phyloP scores from a whole-genome alignment of 2,888 invertebrate species.

The Xylota sylvarum region DNA sequence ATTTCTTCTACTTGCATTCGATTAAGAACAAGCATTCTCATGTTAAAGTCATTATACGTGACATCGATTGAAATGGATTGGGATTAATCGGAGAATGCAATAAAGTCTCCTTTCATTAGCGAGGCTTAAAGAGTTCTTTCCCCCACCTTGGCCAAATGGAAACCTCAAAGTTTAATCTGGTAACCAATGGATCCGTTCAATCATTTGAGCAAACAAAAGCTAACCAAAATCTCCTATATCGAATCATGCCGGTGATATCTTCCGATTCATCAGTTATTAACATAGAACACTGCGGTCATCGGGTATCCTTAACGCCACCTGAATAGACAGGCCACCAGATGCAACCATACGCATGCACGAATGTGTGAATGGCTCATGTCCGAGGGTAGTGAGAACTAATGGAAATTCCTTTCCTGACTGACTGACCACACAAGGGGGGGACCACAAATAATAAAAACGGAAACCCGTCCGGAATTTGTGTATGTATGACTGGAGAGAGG shows the following conservation, averaged over 20 bases:
- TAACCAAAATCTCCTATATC: constrained; percentile 41
- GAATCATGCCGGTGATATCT: constrained; percentile 53
- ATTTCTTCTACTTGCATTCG: not conserved
- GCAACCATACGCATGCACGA: constrained; percentile 41
- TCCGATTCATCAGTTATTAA: constrained; percentile 69
- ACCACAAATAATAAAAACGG: constrained; percentile 65
- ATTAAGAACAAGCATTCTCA: not conserved
- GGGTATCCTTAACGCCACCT: constrained; percentile 48
- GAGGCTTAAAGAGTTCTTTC: not conserved
- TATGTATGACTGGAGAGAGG: not conserved
- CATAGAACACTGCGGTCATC: constrained; percentile 51
- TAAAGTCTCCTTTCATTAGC: not conserved
- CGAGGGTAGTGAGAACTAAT: constrained; percentile 39
- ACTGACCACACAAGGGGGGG: constrained; percentile 29
- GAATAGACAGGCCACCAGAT: constrained; percentile 27
- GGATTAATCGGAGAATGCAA: not conserved
- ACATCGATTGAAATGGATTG: not conserved
- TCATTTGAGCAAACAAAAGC: constrained; percentile 47
- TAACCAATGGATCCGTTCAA: constrained; percentile 15
- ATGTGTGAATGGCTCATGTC: constrained; percentile 44
- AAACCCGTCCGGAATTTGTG: constrained; percentile 30
- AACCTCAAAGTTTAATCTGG: constrained; percentile 3
- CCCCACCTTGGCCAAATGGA: constrained; percentile 4
- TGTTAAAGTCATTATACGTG: not conserved
- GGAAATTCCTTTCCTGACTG: constrained; percentile 56